These are phyloP conservation scores for Drosophila birchii DNA, from an alignment of 2,888 invertebrate species.

Conservation along the genomic window DNA sequence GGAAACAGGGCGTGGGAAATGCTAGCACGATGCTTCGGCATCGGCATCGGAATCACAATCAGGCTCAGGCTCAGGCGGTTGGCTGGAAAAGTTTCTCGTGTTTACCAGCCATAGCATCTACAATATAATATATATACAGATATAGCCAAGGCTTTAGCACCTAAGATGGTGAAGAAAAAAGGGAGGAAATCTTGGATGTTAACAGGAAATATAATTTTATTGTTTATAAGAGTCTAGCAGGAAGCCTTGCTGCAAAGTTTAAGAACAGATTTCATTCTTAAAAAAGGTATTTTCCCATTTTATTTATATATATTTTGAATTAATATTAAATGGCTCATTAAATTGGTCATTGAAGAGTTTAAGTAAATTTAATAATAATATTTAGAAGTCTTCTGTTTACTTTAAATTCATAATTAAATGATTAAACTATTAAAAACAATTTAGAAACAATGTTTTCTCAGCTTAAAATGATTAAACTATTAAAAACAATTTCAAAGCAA, in stretches of 20 bases:
- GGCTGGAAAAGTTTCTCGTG: slow-evolving; percentile 52
- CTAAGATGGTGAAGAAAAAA: background rate
- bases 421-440: background rate
- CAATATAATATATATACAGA: slow-evolving; percentile 9
- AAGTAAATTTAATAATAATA: background rate
- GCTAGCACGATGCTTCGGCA: slow-evolving; percentile 41
- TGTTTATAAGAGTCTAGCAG: background rate
- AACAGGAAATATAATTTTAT: background rate
- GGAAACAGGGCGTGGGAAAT: slow-evolving; percentile 66
- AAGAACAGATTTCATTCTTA: background rate
- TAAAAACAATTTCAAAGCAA: background rate
- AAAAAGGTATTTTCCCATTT: background rate
- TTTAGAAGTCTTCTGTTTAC: background rate
- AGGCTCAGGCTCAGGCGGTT: slow-evolving; percentile 26
- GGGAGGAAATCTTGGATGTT: background rate
- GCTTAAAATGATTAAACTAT: too few species aligned
- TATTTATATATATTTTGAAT: background rate
- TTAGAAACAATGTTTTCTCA: too few species aligned
- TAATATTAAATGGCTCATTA: background rate
- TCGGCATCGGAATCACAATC: slow-evolving; percentile 19
- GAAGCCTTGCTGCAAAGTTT: background rate
- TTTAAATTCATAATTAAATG: background rate
- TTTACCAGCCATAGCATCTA: slow-evolving; percentile 47
- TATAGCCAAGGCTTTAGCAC: background rate
- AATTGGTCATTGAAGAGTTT: background rate